Base-by-base conservation (phyloP, 2,888 invertebrate species). In the Tribolium freemani region DNA sequence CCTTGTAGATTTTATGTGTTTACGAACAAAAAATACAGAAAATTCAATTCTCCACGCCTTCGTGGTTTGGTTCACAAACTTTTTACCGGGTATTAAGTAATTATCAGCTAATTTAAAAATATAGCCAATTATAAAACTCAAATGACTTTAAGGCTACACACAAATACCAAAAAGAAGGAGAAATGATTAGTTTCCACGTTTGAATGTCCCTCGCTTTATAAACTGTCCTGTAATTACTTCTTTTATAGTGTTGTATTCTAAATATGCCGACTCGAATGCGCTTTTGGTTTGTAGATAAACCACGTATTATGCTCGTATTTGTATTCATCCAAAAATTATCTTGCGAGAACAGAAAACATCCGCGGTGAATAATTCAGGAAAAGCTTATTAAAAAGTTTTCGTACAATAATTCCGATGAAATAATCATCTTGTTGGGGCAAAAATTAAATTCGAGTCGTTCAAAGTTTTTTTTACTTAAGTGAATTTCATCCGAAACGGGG, bases 351-450 rank as follows among this genome's bases (percentile, higher is more conserved):
- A 26, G 45, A 6, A 64, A 64, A 11, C 26, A 54, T 54, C 26
- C 6, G 10, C 6, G 44, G 64, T 13, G 45, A 54, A 53, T 54
- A 54, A 54, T 53, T 50, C 44, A 3, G 21, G 20, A 10, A 21
- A 4, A 31, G 63, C 30, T 63, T 63, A 63, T 63, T 63, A 63
- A 64, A 64, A 64, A 64, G 64, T 64, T 64, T 64, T 54, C 11
- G 45, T 38, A 26, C 53, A 64, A 53, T 64, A 64, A 64, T 64
- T 64, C 21, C 45, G 64, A 64, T 54, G 64, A 64, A 64, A 64
- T 64, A 64, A 64, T 64, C 64, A 64, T 53, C 54, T 53, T 64
- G 64, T 64, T 64, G 44, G 44, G 11, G 64, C 53, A 54, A 64
- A 54, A 53, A 64, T 64, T 54, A 31, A 64, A 64, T 64, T 64